phyloP scores from a whole-genome alignment of 2,113 vertebrate genomes.

The Tenebrosternarchus preto region DNA sequence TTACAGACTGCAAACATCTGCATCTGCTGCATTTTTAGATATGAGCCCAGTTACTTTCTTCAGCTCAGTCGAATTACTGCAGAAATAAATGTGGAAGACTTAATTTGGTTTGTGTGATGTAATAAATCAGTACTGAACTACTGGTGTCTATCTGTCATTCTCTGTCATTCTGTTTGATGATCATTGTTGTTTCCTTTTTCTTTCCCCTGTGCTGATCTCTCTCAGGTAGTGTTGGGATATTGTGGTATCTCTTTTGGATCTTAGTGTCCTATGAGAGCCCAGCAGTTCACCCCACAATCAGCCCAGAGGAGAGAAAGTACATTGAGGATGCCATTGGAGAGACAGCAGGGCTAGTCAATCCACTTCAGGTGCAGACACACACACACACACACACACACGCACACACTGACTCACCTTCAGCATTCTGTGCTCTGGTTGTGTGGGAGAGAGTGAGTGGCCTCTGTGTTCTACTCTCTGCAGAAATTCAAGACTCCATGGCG shows the following conservation, averaged over 20 bases:
- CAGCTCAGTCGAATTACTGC: no score
- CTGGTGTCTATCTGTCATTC: no score
- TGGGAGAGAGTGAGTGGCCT: no score
- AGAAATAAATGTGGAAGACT: no score
- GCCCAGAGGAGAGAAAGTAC: slow-evolving; percentile 94
- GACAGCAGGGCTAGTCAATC: slow-evolving; percentile 81
- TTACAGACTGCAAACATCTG: no score
- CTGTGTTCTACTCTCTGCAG: slow-evolving; percentile 69
- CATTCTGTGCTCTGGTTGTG: neutral
- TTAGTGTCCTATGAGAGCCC: slow-evolving; percentile 98
- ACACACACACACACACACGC: neutral
- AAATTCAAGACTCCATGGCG: slow-evolving; percentile 91
- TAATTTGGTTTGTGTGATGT: no score
- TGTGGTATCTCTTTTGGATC: slow-evolving; percentile 99
- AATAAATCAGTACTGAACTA: no score
- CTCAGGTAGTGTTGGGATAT: slow-evolving; percentile 90
- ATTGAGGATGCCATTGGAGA: slow-evolving; percentile 99
- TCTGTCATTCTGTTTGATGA: no score
- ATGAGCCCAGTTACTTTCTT: no score
- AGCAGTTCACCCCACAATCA: slow-evolving; percentile 92
- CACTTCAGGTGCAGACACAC: slow-evolving; percentile 67
- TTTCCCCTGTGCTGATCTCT: neutral
- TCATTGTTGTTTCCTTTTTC: neutral
- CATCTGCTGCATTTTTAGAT: no score
- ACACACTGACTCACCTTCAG: neutral